phyloP scores from a whole-genome alignment of 2,888 invertebrate genomes.

The Syritta pipiens region DNA sequence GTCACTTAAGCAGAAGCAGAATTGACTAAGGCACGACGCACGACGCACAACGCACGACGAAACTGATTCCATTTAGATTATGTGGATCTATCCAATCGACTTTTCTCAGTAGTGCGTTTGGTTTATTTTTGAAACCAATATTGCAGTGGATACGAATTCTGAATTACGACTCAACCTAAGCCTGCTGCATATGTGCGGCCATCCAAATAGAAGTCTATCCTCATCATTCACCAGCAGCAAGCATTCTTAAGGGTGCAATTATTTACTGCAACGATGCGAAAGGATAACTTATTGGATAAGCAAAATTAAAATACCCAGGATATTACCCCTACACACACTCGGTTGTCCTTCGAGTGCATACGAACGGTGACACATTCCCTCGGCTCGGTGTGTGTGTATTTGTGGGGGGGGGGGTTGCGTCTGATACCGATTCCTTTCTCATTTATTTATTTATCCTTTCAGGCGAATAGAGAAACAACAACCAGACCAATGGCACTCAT shows the following conservation, averaged over 20 bases:
- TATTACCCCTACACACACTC: slow-evolving; percentile 13
- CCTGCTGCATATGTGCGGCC: neutral
- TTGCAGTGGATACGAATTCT: neutral
- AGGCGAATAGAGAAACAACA: slow-evolving; percentile 3
- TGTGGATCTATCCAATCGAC: neutral
- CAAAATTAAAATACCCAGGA: slow-evolving; percentile 66
- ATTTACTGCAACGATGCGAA: slow-evolving; percentile 63
- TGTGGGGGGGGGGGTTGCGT: neutral
- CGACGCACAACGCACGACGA: neutral
- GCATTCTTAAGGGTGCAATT: slow-evolving; percentile 58
- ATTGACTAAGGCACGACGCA: neutral
- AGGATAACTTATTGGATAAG: slow-evolving; percentile 65
- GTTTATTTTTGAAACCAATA: slow-evolving; percentile 4
- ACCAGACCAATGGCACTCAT: too few relatives aligned
- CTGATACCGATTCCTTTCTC: slow-evolving; percentile 40
- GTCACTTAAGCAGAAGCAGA: neutral
- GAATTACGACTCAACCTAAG: neutral
- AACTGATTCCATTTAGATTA: slow-evolving; percentile 12
- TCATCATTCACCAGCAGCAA: neutral
- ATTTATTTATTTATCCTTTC: slow-evolving; percentile 62
- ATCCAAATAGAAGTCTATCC: neutral
- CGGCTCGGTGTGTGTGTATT: neutral
- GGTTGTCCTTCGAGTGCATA: neutral
- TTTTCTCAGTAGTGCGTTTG: neutral
- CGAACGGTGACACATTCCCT: neutral